Base-by-base conservation (phyloP, 1,140 invertebrate species). In the Meloidogyne floridensis region DNA sequence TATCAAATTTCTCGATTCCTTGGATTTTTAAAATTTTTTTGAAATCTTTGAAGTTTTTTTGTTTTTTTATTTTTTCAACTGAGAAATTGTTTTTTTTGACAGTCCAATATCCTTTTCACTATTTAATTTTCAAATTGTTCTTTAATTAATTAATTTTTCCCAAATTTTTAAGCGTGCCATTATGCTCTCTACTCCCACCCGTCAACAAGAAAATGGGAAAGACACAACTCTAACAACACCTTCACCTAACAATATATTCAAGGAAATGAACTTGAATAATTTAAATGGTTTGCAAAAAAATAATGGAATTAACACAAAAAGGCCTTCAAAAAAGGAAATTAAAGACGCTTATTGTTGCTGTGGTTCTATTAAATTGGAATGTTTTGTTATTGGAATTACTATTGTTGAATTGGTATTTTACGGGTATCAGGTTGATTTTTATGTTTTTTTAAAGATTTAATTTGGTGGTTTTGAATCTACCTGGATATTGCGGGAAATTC, bases 371-470 rank as follows among this genome's bases (percentile, higher is more conserved):
- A 4, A 65, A n/a, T 65, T 65, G n/a, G 5, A 65, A 65, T 65
- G n/a, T 65, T 65, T n/a, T 65, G 59, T 65, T 65, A 65, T 65
- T 65, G 59, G 59, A 65, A 65, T 65, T 65, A 65, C 59, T 7
- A 65, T 65, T n/a, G n/a, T 65, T 65, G 59, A 65, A 65, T 65
- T 65, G 6, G n/a, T 65, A 2, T 65, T 65, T n/a, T 65, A 65
- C 59, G 59, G 59, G 59, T 65, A 65, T 65, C 59, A 65, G 59
- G 59, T 65, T 65, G n/a, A 65, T 65, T n/a, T 65, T 65, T 6
- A 15, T 32, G 32, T 11, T 54, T 54, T 9, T 47, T 47, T 47
- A 0, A 47, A 47, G 3, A 54, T 10, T 0, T 54, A 54, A 54
- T 54, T 54, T 54, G 10, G 47, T 6, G 5, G 47, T 47, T 47